Base-by-base conservation (phyloP, 2,113 vertebrate genomes). In the Plectropomus leopardus region DNA sequence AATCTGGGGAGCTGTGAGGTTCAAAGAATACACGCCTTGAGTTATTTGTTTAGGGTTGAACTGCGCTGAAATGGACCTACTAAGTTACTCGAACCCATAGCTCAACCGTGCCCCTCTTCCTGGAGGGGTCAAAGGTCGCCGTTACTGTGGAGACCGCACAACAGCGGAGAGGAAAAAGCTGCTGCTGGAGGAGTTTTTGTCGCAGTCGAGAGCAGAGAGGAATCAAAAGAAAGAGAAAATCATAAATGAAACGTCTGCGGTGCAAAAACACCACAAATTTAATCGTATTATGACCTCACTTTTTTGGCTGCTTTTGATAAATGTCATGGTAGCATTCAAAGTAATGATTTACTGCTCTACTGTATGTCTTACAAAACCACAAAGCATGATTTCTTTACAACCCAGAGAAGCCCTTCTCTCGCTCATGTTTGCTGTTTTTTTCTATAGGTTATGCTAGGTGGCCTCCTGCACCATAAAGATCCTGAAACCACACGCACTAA, bases 41-140 rank as follows among this genome's bases (percentile, higher is more conserved):
- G 78, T 91, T 92, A 88, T 92, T 92, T 89, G 85, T 82, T 91
- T 86, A 80, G 58, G 84, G 75, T 61, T 84, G 74, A 88, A 74
- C 77, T 32, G 66, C 61, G 9, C 71, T 70, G 60, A 84, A 76
- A 69, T 74, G 71, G 76, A 85, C 77, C 89, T 48, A 70, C 88
- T 65, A 60, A 83, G 86, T 88, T 78, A 83, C 91, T 40, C 42
- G 26, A 70, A 80, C 73, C 73, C 74, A 69, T 72, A 83, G 80
- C 82, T 86, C 73, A 86, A 71, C 77, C 34, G 30, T 65, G 76
- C 32, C 76, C 70, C 53, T 72, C 68, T 88, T 87, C 85, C 84
- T 87, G 80, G 16, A 73, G 28, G 10, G 89, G 83, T 91, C 83
- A 91, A 40, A 85, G 86, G 87, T 91, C 76, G 64, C 48, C 13